Evolutionary conservation across 1,140 invertebrate genomes (phyloP), one percentile per base, ranked within the genome.

Genomic region (Drosophila saltans): DNA sequence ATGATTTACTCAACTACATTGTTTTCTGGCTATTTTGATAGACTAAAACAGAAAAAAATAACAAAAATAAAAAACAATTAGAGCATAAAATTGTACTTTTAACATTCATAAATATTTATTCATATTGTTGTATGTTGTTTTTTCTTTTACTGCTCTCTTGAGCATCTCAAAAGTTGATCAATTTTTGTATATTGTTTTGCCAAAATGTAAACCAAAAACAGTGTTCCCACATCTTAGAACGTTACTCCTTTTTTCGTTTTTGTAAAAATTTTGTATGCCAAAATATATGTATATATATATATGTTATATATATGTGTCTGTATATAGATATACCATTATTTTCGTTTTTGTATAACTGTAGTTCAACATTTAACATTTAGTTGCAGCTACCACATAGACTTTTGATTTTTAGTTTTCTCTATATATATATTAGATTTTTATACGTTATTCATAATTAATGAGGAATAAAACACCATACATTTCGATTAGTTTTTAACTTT

Each of bases 381-480:
- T 79, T 66, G 68, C 56, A 64, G 65, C 66, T 28, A 45, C 30
- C 57, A 69, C 73, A 65, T 70, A 77, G 58, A n/a, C 59, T 74
- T 75, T 41, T 48, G 68, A 58, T 58, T 66, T 41, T 36, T 57
- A 66, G 24, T 56, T 45, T 55, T 69, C 61, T 77, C 61, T 77
- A 75, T 48, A 55, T 61, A 60, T 78, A 48, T 55, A 76, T 52
- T 52, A 52, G 21, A 26, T 52, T 52, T 52, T 52, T 16, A 68
- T 26, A 56, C 41, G 43, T 66, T 66, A 57, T 55, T 55, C 16
- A 16, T 55, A 55, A 33, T 69, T 64, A 60, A 60, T 64, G 75
- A 88, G 84, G 84, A 88, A 88, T 88, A 89, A 88, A 83, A 88
- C 83, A 88, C 83, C 83, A 89, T 89, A 88, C 81, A 80, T 70